Conservation (phyloP, 2,113 vertebrate species). For the Neopipo cinnamomea region DNA sequence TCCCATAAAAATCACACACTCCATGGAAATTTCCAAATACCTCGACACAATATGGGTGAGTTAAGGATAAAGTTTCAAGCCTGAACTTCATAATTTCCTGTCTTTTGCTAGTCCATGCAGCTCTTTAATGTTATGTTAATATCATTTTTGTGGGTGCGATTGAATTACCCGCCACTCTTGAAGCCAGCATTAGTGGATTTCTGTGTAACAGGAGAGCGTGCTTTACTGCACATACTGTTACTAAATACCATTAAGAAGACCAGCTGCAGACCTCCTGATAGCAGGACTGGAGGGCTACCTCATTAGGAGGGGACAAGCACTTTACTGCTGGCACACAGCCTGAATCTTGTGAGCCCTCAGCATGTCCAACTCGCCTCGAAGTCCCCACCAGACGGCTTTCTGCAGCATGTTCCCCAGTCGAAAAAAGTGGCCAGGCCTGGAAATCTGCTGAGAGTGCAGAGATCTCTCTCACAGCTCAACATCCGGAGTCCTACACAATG, state of each 20-base stretch:
- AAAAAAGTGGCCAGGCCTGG: neutral
- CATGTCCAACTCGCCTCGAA: neutral
- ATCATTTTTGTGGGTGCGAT: conserved; percentile 47
- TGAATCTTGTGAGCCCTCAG: neutral
- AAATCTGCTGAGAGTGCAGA: neutral
- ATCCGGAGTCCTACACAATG: accelerated
- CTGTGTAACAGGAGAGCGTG: neutral
- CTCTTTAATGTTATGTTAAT: conserved; percentile 51
- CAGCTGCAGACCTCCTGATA: conserved; percentile 4
- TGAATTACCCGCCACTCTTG: neutral
- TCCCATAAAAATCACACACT: neutral
- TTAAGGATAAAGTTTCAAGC: conserved; percentile 60
- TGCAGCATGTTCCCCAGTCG: neutral
- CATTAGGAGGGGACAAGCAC: neutral
- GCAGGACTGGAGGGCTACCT: neutral
- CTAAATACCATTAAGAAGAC: neutral
- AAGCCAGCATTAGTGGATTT: neutral
- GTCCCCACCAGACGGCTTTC: neutral
- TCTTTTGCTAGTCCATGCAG: conserved; percentile 26
- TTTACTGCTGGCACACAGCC: conserved; percentile 22
- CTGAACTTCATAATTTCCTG: conserved; percentile 46
- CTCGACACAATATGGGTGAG: neutral
- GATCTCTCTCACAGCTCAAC: neutral
- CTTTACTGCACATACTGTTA: neutral
- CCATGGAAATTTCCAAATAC: conserved; percentile 14